Base-by-base conservation (phyloP, 53 echinoderm and acorn worm species). In the Apostichopus leukothele region DNA sequence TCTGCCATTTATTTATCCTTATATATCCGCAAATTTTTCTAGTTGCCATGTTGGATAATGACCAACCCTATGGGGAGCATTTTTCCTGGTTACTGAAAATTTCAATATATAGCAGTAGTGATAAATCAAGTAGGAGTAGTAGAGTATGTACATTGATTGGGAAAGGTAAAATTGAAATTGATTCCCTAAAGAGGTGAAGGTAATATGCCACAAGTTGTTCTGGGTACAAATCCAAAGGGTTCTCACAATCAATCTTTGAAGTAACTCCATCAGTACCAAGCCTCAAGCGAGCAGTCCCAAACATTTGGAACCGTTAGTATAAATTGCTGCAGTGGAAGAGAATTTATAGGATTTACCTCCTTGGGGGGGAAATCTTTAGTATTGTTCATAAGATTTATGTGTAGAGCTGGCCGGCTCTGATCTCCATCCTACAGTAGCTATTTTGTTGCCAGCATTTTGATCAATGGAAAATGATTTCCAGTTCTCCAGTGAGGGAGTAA, bases 131-230 rank as follows among this genome's bases (percentile, higher is more conserved):
- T 39, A 71, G 6, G 21, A 71, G 16, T 19, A 71, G 71, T 5
- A n/a, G 6, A 71, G 68, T 16, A 10, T 9, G 71, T 13, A n/a
- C 71, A 18, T 18, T 71, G 18, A 71, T 71, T 71, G 39, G 18
- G 16, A 71, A 71, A n/a, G 71, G 71, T 71, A 19, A 18, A 71
- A 71, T 71, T 16, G 71, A 71, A 71, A 19, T n/a, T 16, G 57
- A n/a, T 52, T 79, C 54, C 79, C 79, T 79, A 7, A 52, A 79
- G 79, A 25, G 19, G 8, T 13, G 79, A 53, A 16, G 18, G 52
- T 53, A 79, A 79, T 79, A 79, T 79, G 53, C 79, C 79, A 52
- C 79, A 79, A 53, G 54, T 53, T 53, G 79, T 79, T 79, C 20
- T 18, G 71, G 71, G 79, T 79, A 16, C 19, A 79, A 13, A 52